Percentiles rank a stretch among this genome's conserved stretches.
phyloP scores from a whole-genome alignment of 2,113 vertebrate species.

The Noctilio leporinus region DNA sequence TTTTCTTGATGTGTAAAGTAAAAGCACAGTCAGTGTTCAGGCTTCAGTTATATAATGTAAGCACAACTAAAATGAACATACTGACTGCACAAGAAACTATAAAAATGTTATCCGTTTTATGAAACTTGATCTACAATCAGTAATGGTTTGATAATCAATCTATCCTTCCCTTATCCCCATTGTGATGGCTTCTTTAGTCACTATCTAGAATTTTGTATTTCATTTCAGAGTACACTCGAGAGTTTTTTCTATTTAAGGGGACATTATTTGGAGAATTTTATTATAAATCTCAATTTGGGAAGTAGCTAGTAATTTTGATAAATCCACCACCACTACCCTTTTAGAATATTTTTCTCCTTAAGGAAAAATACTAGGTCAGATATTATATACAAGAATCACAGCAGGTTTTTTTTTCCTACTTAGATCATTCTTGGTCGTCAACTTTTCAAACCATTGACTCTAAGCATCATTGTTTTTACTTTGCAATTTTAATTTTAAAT shows the following conservation, averaged over 20 bases:
- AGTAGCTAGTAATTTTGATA: neutral
- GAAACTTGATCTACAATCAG: slow-evolving; percentile 30
- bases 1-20: slow-evolving; percentile 27
- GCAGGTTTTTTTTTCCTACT: neutral
- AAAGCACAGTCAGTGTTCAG: slow-evolving; percentile 28
- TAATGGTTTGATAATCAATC: slow-evolving; percentile 26
- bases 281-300: neutral
- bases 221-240: neutral
- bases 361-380: neutral
- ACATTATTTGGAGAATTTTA: neutral
- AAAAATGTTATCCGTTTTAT: neutral
- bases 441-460: neutral
- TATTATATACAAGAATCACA: neutral
- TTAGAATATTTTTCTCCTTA: neutral
- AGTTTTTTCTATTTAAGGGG: neutral
- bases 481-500: slow-evolving; percentile 22
- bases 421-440: neutral
- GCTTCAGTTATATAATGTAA: slow-evolving; percentile 60
- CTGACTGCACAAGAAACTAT: slow-evolving; percentile 53
- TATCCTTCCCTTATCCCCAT: neutral
- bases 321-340: neutral
- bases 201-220: neutral
- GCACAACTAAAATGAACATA: slow-evolving; percentile 72
- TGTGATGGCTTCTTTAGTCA: neutral
- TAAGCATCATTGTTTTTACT: neutral